Evolutionary conservation across 2,888 invertebrate species (phyloP).

Genomic region (Heliconius charithonia): DNA sequence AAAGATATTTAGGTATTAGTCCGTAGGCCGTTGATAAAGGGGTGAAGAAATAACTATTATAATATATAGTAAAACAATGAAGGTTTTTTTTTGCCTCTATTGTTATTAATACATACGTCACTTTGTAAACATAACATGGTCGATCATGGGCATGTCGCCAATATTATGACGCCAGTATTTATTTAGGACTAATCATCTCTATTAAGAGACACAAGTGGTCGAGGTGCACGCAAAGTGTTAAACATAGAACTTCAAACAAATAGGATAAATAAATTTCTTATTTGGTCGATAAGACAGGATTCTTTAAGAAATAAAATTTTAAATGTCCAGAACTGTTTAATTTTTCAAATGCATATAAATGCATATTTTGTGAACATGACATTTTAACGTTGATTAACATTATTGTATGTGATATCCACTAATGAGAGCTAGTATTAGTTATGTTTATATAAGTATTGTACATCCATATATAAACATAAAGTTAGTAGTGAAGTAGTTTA

Average conservation of each 20-base stretch:
- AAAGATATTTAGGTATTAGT: neutral
- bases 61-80: neutral
- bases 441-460: too few species aligned
- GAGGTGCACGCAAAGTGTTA: slow-evolving; percentile 27
- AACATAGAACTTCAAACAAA: slow-evolving; percentile 14
- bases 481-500: neutral
- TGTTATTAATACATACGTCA: slow-evolving; percentile 35
- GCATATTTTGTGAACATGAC: neutral
- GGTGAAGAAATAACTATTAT: neutral
- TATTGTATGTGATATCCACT: too few species aligned
- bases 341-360: neutral
- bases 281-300: neutral
- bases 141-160: slow-evolving; percentile 47
- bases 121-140: slow-evolving; percentile 40
- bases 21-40: neutral
- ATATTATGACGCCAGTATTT: slow-evolving; percentile 48
- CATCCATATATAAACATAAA: too few species aligned
- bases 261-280: neutral
- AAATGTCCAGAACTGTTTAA: neutral
- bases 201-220: slow-evolving; percentile 36
- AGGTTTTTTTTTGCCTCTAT: slow-evolving; percentile 20
- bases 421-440: too few species aligned
- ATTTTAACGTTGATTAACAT: too few species aligned
- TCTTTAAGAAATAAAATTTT: neutral
- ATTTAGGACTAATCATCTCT: slow-evolving; percentile 47